Evolutionary conservation across 53 echinoderm and acorn worm genomes (phyloP), one percentile per base, ranked within the genome.

Genomic region (Holothuria scabra): DNA sequence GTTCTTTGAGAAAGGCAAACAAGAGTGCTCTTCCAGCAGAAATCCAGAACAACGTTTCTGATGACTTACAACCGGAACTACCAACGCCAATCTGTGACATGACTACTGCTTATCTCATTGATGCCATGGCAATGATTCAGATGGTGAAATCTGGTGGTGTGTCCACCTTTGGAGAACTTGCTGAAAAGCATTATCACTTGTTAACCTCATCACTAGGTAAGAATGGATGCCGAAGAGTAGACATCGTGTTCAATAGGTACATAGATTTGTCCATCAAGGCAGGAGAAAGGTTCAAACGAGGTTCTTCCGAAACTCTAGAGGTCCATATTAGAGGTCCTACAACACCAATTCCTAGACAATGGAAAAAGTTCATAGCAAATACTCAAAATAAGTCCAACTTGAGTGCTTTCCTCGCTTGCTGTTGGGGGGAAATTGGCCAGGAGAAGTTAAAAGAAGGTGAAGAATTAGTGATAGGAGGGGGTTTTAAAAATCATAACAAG

Each of bases 151-250:
- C 23, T 75, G 75, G 75, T 57, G 56, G 76, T 76, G 76, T 30
- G 28, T 55, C 76, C 19, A 76, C 76, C 26, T 76, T 56, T 76
- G 76, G 56, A 13, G 76, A 76, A 25, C 76, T 76, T 12, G 76
- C 76, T 18, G 11, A 24, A 11, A 76, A 76, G 56, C 56, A 76
- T 55, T 76, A 76, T 22, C 21, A 0, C 1, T 16, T 76, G 9
- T 23, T 76, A 49, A 76, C 56, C 23, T 52, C 76, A 52, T 30
- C 31, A 12, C 25, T 76, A 1, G 57, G 25, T 55, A 24, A 55
- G 19, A 76, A 1, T 52, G 76, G 76, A 25, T 76, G 76, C 76
- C 22, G 2, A 55, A 24, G 76, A 76, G 56, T 76, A 28, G 76
- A 76, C 19, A 57, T 30, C 21, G 56, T 76, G 26, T 13, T 76